Evolutionary conservation across 2,797 vertebrate genomes (phyloP), one percentile per base, ranked within the genome.

Genomic region (Psittacula echo): DNA sequence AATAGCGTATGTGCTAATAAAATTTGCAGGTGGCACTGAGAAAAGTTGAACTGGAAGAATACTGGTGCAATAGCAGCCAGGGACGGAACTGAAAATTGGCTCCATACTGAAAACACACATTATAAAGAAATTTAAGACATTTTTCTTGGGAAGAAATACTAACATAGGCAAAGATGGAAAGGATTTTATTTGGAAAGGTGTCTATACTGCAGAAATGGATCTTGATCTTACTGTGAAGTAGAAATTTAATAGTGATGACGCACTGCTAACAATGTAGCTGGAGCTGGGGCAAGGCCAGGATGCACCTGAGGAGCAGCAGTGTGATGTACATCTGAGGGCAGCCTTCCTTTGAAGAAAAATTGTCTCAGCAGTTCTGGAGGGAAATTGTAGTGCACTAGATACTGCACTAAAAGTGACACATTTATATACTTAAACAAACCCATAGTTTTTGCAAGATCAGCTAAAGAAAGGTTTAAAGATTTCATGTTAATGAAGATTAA

Each of bases 31-130:
- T 73, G 29, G 1, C 21, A 53, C 7, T 1, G 6, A 51, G 27
- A 88, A 81, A 0, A 0, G 17, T 42, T 85, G 30, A 87, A 54
- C 27, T 48, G 17, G 41, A 83, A 74, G 44, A 37, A 30, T 3
- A 37, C 2, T 23, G 32, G 5, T 60, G 13, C 5, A 13, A 22
- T 48, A 82, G 6, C 4, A 50, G 6, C 7, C 6, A 0, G 1
- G 19, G 5, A 20, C 27, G 5, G 23, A 89, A n/a, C 13, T 26
- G 51, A 71, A 70, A 80, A 66, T 1, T 74, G 3, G 0, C 9
- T 67, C 17, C 44, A 7, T 48, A 56, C 41, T 51, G 61, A 67
- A 84, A 78, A 20, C 3, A n/a, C 1, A 1, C 2, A 11, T 53
- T 79, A 14, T 34, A 73, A 64, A 23, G 11, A 54, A 1, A 67